A percentile compares a stretch with the other conserved stretches of the same genome.
Evolutionary conservation across 2,113 vertebrate species (phyloP).

Genomic region (Sula dactylatra): DNA sequence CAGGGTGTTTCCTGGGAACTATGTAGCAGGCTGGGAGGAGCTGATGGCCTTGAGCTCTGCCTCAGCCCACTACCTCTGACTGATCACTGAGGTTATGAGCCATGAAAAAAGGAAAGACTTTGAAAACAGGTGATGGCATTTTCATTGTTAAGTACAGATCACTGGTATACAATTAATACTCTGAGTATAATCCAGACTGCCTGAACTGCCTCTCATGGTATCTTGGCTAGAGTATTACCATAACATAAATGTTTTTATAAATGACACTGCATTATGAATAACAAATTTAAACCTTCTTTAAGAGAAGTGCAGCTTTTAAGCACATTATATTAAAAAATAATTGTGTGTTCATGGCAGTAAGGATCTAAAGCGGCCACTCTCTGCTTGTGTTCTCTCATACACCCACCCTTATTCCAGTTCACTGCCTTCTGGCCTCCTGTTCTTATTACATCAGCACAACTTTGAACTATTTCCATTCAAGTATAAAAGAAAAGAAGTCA

Average conservation of each 20-base stretch:
- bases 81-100: neutral
- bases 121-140: neutral
- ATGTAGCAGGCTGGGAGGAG: neutral
- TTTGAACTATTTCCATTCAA: constrained; percentile 5
- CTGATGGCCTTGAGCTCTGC: neutral
- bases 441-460: constrained; percentile 19
- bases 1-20: constrained; percentile 1
- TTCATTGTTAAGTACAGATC: neutral
- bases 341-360: neutral
- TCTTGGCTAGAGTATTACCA: neutral
- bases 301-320: neutral
- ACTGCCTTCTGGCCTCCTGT: neutral
- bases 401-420: neutral
- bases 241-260: neutral
- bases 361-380: neutral
- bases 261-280: neutral
- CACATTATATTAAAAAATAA: neutral
- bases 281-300: neutral
- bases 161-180: neutral
- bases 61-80: neutral
- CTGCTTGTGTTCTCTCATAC: neutral
- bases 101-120: neutral
- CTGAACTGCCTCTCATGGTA: neutral
- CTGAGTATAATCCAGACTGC: neutral
- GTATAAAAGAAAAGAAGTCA: neutral